A percentile compares a stretch with the other conserved stretches of the same genome.
phyloP scores from a whole-genome alignment of 2,113 vertebrate genomes.

The Nanger granti region DNA sequence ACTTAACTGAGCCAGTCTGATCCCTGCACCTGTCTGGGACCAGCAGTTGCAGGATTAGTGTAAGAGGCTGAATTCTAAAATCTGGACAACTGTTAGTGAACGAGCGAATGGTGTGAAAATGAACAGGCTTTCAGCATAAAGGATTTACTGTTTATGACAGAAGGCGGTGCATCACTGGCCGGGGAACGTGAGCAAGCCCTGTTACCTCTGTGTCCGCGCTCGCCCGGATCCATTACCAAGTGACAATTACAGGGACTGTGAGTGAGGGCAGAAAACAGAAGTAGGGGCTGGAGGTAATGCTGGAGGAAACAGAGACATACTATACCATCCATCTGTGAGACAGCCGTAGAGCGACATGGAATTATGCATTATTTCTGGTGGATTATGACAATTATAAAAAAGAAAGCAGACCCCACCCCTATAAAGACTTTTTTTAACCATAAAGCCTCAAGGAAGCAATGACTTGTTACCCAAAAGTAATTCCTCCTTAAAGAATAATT shows the following conservation, averaged over 20 bases:
- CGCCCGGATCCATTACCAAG: constrained; percentile 78
- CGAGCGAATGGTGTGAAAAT: constrained; percentile 86
- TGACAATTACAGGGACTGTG: constrained; percentile 74
- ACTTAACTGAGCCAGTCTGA: constrained; percentile 84
- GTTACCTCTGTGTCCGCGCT: constrained; percentile 68
- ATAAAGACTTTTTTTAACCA: constrained; percentile 52
- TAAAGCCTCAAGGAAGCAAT: constrained; percentile 74
- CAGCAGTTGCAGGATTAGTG: constrained; percentile 87
- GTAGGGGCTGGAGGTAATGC: not conserved
- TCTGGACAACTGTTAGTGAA: constrained; percentile 85
- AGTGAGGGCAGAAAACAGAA: constrained; percentile 68
- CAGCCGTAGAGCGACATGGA: constrained; percentile 81
- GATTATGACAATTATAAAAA: constrained; percentile 83
- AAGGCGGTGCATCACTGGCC: constrained; percentile 77
- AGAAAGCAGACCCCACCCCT: constrained; percentile 72
- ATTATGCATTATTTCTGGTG: constrained; percentile 85
- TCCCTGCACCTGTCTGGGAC: constrained; percentile 86
- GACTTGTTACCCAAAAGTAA: constrained; percentile 62
- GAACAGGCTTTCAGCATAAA: constrained; percentile 83
- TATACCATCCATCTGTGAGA: constrained; percentile 83
- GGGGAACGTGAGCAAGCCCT: constrained; percentile 63
- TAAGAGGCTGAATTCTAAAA: constrained; percentile 82
- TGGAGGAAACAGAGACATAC: constrained; percentile 71
- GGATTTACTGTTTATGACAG: constrained; percentile 84
- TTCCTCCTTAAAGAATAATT: not conserved